Conservation (phyloP, 1,140 invertebrate genomes). For the Heterodera carotae region DNA sequence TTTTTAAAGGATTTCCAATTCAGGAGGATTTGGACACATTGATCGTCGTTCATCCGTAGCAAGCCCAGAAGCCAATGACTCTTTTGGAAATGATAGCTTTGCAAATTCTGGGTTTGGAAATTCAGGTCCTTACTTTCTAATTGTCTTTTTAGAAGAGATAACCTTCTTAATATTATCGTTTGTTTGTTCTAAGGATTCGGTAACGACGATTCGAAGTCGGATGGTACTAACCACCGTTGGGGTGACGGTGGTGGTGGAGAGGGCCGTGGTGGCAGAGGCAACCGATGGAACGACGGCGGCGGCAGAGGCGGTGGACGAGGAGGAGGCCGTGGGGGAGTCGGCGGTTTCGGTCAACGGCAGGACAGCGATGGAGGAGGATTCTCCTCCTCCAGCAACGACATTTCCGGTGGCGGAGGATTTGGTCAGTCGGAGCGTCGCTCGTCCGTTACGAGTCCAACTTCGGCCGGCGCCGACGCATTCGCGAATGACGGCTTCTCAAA, state of each 20-base stretch:
- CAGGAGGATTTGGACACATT: not conserved
- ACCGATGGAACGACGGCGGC: not conserved
- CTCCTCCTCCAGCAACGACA: not conserved
- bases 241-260: not conserved
- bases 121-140: not conserved
- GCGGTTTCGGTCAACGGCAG: not conserved
- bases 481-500: not conserved
- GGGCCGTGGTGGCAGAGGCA: not conserved
- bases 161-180: not conserved
- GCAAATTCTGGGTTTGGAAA: constrained; percentile 20
- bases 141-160: not conserved
- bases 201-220: not conserved
- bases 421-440: not conserved
- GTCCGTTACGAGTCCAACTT: not conserved
- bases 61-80: not conserved
- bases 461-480: too few species aligned
- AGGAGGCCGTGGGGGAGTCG: constrained; percentile 4
- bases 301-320: not conserved
- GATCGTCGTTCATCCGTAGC: not conserved
- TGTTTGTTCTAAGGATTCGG: constrained; percentile 13
- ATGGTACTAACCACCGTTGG: not conserved
- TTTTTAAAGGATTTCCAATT: not conserved
- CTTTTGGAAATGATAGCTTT: constrained; percentile 5
- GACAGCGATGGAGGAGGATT: not conserved
- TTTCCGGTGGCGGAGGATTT: not conserved